Evolutionary conservation across 2,113 vertebrate genomes (phyloP), one percentile per base, ranked within the genome.

Genomic region (Crotalus horridus): DNA sequence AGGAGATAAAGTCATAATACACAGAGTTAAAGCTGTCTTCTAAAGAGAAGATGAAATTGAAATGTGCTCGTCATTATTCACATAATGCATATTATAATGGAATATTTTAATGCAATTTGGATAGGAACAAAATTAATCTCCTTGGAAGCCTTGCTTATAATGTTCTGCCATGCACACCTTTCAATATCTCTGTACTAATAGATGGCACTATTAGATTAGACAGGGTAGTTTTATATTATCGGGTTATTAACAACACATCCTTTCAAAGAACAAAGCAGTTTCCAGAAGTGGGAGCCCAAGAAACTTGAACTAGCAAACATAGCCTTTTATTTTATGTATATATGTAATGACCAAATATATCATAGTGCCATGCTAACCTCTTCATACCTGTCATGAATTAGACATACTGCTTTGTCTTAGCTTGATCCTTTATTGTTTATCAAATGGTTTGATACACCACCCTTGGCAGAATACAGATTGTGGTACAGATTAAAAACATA

Each of bases 91-190:
- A 90, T 90, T 93, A 93, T 90, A 93, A 90, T 58, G n/a, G 81
- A 81, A 93, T 93, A 86, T 87, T 87, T 93, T 93, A 93, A 93
- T 90, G 92, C 89, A 87, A 64, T 93, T 93, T 61, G 74, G 74
- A 64, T 87, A 61, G 81, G 55, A 93, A 43, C 56, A 86, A 90
- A 93, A 93, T 93, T 87, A 81, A 87, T 90, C 48, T 93, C 74
- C 56, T 61, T 93, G 29, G 46, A 54, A 86, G 92, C 81, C 43
- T 56, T 64, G n/a, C 74, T 90, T 90, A 90, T 93, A 15, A 89
- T 15, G n/a, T 54, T 24, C 24, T 48, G 87, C 1, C 55, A 2
- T 91, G 20, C 23, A 93, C n/a, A 90, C 89, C 92, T 93, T 93
- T 93, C 92, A 93, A 56, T 89, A 93, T 93, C 86, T 90, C 61